A percentile compares a stretch with the other conserved stretches of the same genome.
Evolutionary conservation across 2,113 vertebrate species (phyloP).

Genomic region (Pangasianodon gigas): DNA sequence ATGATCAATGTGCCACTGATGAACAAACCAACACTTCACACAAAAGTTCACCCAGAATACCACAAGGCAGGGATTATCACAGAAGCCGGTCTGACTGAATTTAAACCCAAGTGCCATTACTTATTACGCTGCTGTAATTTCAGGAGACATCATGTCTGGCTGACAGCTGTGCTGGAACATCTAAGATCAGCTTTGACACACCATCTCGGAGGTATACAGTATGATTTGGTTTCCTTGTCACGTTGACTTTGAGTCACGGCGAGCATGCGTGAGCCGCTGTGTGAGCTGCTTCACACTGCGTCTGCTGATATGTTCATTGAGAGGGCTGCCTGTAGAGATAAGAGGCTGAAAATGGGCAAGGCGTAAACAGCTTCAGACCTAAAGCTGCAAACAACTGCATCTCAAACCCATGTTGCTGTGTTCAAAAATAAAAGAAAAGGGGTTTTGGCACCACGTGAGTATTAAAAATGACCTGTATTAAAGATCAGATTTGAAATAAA

Average conservation of each 20-base stretch:
- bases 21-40: neutral
- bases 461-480: slow-evolving; percentile 2
- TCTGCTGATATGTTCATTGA: slow-evolving; percentile 54
- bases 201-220: slow-evolving; percentile 37
- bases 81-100: slow-evolving; percentile 1
- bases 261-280: slow-evolving; percentile 38
- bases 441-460: neutral
- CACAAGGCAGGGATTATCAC: slow-evolving; percentile 9
- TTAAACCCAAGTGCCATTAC: slow-evolving; percentile 34
- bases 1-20: neutral
- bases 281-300: slow-evolving; percentile 43
- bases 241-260: slow-evolving; percentile 49
- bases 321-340: slow-evolving; percentile 54
- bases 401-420: slow-evolving; percentile 6
- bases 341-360: slow-evolving; percentile 45
- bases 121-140: slow-evolving; percentile 38
- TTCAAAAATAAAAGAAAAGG: slow-evolving; percentile 17
- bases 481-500: neutral
- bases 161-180: slow-evolving; percentile 44
- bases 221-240: slow-evolving; percentile 54
- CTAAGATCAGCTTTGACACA: slow-evolving; percentile 47
- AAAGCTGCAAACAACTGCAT: slow-evolving; percentile 18
- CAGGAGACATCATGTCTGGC: slow-evolving; percentile 35
- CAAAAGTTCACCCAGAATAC: slow-evolving; percentile 9
- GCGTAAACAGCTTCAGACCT: slow-evolving; percentile 38